phyloP scores from a whole-genome alignment of 1,140 invertebrate genomes.

The Panagrolaimus sp. region DNA sequence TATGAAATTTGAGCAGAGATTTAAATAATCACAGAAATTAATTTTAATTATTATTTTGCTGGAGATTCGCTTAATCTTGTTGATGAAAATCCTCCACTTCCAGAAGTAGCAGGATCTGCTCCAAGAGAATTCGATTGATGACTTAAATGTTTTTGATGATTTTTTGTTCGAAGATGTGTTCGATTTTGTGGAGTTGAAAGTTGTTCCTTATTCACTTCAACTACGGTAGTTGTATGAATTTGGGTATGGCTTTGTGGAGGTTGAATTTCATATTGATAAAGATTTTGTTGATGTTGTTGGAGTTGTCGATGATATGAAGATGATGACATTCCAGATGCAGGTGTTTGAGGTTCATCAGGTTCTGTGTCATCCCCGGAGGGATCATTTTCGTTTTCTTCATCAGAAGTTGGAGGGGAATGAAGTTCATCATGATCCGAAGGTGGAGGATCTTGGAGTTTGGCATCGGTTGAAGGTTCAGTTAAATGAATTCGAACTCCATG shows the following conservation, averaged over 20 bases:
- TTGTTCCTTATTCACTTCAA: constrained; percentile 2
- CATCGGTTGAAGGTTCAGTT: background rate
- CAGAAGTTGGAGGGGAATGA: background rate
- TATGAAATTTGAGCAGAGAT: no score
- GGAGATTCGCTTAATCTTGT: no score
- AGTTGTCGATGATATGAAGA: background rate
- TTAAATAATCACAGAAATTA: no score
- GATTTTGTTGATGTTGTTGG: background rate
- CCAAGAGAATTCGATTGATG: no score
- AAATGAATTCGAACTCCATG: constrained; percentile 7
- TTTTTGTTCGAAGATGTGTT: no score
- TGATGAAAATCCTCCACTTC: no score
- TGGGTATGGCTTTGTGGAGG: background rate
- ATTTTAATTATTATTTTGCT: no score
- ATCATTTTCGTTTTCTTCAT: background rate
- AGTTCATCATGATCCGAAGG: background rate
- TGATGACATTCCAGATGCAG: background rate
- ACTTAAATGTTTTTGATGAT: no score
- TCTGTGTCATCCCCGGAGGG: no score
- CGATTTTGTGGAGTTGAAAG: background rate
- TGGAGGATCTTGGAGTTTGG: background rate
- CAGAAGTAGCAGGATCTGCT: no score
- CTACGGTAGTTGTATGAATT: background rate
- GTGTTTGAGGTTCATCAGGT: no score
- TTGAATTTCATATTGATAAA: constrained; percentile 10